Evolutionary conservation across 2,888 invertebrate genomes (phyloP), one percentile per base, ranked within the genome.

Genomic region (Auanema sp.): DNA sequence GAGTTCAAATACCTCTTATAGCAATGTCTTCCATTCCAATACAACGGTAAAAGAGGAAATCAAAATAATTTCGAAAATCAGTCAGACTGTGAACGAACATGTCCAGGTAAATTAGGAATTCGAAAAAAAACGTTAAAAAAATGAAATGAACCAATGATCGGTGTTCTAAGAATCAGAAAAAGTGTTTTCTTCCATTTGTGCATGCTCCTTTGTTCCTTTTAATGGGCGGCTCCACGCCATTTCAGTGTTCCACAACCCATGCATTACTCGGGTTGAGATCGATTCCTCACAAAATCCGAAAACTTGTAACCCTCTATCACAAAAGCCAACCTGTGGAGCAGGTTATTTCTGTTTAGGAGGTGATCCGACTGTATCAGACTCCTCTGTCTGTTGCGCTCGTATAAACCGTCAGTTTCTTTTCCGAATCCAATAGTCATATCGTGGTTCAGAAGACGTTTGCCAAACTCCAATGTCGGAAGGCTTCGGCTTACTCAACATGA

Each of bases 51-150:
- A 56, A 69, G 81, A 12, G 77, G 77, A 62, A 78, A 78, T 53
- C 82, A 83, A 64, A 83, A 83, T 77, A 83, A 83, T 66, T 83
- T 83, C 66, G 65, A 78, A 55, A 66, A 68, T 1, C 78, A 76
- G 25, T 25, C 74, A 1, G 81, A 81, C 24, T 83, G 83, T 67
- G 76, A 75, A 52, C 60, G 78, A 51, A 80, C 80, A n/a, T 83
- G 83, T 74, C 83, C 83, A 65, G 83, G 83, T 81, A 71, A 56
- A 21, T 21, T 14, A 16, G 47, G 18, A 8, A 5, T 33, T 33
- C 33, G 33, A 33, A 33, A 33, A 33, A n/a, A n/a, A n/a, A n/a
- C n/a, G n/a, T 33, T 33, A 33, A 33, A 33, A 33, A 33, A 18
- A 43, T 43, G 43, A 43, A 43, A 43, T 43, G 12, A 11, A 47